Evolutionary conservation across 2,797 vertebrate species (phyloP).

Genomic region (Notolepis coatsorum): DNA sequence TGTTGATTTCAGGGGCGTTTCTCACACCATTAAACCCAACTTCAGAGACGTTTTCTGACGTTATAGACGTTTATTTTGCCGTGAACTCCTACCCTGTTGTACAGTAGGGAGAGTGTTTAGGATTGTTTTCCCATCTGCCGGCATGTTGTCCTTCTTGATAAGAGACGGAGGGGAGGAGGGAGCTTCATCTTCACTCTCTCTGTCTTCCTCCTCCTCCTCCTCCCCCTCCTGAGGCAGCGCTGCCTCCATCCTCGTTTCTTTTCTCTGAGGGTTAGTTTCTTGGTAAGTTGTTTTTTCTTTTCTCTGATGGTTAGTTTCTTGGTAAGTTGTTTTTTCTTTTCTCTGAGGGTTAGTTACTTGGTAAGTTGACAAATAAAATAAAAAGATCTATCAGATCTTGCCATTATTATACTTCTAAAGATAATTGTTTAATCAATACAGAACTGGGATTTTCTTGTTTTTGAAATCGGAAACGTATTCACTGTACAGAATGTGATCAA

Average conservation of each 20-base stretch:
- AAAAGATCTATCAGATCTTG: not conserved
- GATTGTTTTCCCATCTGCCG: not conserved
- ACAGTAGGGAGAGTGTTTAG: not conserved
- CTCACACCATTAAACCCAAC: no score
- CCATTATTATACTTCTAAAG: not conserved
- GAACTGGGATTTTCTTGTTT: no score
- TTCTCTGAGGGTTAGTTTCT: no score
- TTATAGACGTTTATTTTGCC: no score
- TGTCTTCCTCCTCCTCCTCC: no score
- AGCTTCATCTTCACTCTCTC: constrained; percentile 14
- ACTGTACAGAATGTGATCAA: not conserved
- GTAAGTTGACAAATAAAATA: constrained; percentile 53
- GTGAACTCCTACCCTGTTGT: no score
- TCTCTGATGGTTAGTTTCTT: no score
- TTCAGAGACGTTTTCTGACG: no score
- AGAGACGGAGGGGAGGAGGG: constrained; percentile 23
- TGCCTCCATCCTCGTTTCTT: constrained; percentile 3
- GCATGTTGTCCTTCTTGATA: constrained; percentile 63
- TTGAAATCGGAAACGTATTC: not conserved
- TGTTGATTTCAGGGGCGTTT: no score
- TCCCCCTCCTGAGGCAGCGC: constrained; percentile 5
- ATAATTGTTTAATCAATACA: no score
- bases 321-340: constrained; percentile 18
- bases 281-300: no score
- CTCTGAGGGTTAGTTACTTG: constrained; percentile 11